Evolutionary conservation across 2,797 vertebrate species (phyloP).

Genomic region (Anguilla pacifica): DNA sequence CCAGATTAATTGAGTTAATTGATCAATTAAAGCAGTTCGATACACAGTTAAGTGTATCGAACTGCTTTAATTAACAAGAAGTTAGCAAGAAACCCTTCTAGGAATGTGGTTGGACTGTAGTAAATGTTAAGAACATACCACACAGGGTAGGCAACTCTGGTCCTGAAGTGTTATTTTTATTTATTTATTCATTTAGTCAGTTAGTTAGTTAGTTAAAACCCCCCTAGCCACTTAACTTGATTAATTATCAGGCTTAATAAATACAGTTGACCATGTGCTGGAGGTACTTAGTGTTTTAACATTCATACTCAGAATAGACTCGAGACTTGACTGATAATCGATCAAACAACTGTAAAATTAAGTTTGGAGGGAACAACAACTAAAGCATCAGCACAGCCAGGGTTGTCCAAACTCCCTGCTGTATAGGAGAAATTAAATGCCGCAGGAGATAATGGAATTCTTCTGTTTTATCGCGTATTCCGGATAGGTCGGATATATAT

Average conservation of each 20-base stretch:
- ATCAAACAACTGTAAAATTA: neutral
- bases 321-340: neutral
- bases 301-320: neutral
- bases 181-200: too few species aligned
- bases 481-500: neutral
- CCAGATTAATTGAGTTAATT: too few species aligned
- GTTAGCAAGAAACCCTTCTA: too few species aligned
- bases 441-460: neutral
- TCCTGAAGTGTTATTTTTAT: too few species aligned
- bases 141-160: too few species aligned
- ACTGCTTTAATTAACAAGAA: too few species aligned
- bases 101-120: too few species aligned
- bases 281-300: neutral
- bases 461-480: neutral
- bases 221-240: neutral
- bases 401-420: neutral
- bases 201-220: too few species aligned
- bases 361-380: neutral
- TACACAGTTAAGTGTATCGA: too few species aligned
- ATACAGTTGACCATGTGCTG: neutral
- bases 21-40: too few species aligned
- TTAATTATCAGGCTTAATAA: too few species aligned
- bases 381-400: neutral
- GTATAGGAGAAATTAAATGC: neutral
- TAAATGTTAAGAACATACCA: too few species aligned